Conservation (phyloP, 2,113 vertebrate species). For the Pedetes capensis region DNA sequence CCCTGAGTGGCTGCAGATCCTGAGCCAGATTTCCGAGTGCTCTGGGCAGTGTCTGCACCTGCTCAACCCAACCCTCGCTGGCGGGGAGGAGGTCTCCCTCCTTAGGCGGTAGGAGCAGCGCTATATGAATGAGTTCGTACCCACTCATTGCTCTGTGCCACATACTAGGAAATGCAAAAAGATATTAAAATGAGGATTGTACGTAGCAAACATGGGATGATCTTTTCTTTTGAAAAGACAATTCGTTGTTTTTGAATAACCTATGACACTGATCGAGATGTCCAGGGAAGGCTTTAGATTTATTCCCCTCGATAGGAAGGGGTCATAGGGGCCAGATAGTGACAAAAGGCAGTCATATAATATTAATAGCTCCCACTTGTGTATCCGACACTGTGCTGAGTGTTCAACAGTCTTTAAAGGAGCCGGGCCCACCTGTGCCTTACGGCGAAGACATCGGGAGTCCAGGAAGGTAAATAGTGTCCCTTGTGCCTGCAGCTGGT, state of each 20-base stretch:
- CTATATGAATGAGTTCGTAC: background rate
- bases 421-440: background rate
- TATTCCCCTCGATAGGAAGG: background rate
- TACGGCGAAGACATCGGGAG: background rate
- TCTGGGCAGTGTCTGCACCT: rapidly evolving
- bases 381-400: background rate
- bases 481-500: rapidly evolving
- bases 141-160: background rate
- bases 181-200: background rate
- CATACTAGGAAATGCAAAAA: background rate
- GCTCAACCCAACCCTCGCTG: rapidly evolving
- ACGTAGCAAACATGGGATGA: background rate
- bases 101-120: rapidly evolving
- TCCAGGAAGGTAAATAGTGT: background rate
- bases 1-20: background rate
- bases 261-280: background rate
- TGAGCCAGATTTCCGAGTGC: background rate
- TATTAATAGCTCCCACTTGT: background rate
- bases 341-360: background rate
- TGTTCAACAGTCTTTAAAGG: background rate
- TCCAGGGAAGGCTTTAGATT: background rate
- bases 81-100: rapidly evolving
- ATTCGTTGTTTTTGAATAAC: background rate
- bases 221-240: background rate
- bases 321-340: background rate